A percentile compares a stretch with the other conserved stretches of the same genome.
Conservation (phyloP, 2,797 vertebrate species). For the Aplochiton taeniatus region DNA sequence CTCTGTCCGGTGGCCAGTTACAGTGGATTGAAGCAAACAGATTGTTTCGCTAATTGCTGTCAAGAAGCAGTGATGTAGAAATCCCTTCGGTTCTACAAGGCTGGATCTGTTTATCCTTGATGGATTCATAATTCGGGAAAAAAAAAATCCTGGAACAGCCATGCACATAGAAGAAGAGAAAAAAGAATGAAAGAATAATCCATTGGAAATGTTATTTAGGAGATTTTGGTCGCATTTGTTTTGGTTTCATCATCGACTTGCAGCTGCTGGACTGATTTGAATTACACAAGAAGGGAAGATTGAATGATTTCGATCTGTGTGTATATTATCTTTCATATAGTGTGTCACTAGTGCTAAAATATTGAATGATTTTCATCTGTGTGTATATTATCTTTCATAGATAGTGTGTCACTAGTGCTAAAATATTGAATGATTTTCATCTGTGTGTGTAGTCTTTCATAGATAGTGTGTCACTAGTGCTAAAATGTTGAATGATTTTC, state of each 20-base stretch:
- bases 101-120: slow-evolving; percentile 62
- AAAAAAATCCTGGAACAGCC: slow-evolving; percentile 55
- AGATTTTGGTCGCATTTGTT: slow-evolving; percentile 59
- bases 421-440: neutral
- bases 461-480: slow-evolving; percentile 23
- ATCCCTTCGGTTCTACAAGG: slow-evolving; percentile 66
- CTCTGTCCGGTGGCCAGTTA: slow-evolving; percentile 72
- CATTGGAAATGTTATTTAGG: slow-evolving; percentile 21
- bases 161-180: slow-evolving; percentile 27
- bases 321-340: no score
- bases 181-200: neutral
- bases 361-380: no score
- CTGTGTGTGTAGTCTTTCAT: slow-evolving; percentile 38
- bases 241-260: slow-evolving; percentile 23
- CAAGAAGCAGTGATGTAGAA: slow-evolving; percentile 70
- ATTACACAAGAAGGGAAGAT: no score
- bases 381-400: no score
- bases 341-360: no score
- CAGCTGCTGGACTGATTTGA: no score
- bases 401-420: no score
- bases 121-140: slow-evolving; percentile 60
- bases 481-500: neutral
- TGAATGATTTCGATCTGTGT: no score
- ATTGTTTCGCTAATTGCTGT: slow-evolving; percentile 79
- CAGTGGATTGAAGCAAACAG: slow-evolving; percentile 72